These are phyloP conservation scores for Heliconius hortense DNA, from an alignment of 2,888 invertebrate genomes.

Conservation along the genomic window DNA sequence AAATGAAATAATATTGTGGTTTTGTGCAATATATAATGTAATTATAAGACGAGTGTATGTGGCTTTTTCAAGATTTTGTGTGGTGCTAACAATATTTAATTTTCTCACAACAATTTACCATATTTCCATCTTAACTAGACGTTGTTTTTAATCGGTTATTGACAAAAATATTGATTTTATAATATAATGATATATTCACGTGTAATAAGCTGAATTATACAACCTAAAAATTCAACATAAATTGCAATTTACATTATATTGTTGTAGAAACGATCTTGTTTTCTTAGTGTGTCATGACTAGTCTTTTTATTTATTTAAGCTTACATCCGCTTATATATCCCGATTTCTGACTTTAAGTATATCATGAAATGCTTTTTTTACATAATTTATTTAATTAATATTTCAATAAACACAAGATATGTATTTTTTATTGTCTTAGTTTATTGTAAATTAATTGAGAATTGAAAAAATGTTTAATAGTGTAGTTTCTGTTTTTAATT, in stretches of 20 bases:
- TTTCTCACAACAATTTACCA: constrained; percentile 26
- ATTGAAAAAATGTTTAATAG: neutral
- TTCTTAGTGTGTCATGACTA: constrained; percentile 16
- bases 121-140: constrained; percentile 33
- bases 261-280: constrained; percentile 6
- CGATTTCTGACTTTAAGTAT: constrained; percentile 16
- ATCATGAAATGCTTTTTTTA: neutral
- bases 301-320: constrained; percentile 20
- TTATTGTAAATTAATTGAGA: neutral
- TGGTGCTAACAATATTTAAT: constrained; percentile 23
- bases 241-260: neutral
- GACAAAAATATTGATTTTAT: constrained; percentile 52
- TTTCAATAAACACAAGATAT: neutral
- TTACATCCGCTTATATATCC: constrained; percentile 6
- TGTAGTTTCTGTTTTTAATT: neutral
- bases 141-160: constrained; percentile 48
- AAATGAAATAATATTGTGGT: constrained; percentile 35
- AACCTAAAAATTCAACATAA: neutral
- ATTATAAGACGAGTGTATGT: constrained; percentile 38
- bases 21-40: constrained; percentile 31
- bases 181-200: constrained; percentile 30
- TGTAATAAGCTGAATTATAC: neutral
- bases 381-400: neutral
- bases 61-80: constrained; percentile 14
- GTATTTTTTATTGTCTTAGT: neutral